Conservation (phyloP, 2,888 invertebrate genomes). For the Thumatha senex region DNA sequence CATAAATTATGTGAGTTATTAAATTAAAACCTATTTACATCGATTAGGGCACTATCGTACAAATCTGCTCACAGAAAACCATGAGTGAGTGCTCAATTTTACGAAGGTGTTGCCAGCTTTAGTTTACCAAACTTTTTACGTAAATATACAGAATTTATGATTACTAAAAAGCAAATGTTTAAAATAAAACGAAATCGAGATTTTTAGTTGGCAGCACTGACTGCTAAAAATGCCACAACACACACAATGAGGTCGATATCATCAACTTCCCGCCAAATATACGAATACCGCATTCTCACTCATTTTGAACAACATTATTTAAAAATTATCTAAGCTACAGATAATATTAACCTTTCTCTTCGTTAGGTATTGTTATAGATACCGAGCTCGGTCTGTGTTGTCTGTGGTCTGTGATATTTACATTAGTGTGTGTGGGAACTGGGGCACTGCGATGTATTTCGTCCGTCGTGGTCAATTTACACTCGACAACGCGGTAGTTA, state of each 20-base stretch:
- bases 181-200: background rate
- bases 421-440: slow-evolving; percentile 34
- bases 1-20: slow-evolving; percentile 22
- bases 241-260: slow-evolving; percentile 39
- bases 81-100: background rate
- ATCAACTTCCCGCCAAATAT: slow-evolving; percentile 39
- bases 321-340: slow-evolving; percentile 44
- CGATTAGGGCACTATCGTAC: slow-evolving; percentile 26
- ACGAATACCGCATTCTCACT: slow-evolving; percentile 22
- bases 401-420: slow-evolving; percentile 49
- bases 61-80: slow-evolving; percentile 10
- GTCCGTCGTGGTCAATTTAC: slow-evolving; percentile 74
- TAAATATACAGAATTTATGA: slow-evolving; percentile 1
- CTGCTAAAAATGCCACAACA: slow-evolving; percentile 12
- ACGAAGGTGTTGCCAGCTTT: background rate
- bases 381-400: slow-evolving; percentile 75
- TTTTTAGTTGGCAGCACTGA: background rate
- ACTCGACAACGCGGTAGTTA: slow-evolving; percentile 77
- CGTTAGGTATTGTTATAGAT: slow-evolving; percentile 83
- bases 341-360: slow-evolving; percentile 76
- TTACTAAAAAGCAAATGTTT: background rate
- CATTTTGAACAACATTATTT: slow-evolving; percentile 48
- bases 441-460: slow-evolving; percentile 59
- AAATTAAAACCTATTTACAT: slow-evolving; percentile 34
- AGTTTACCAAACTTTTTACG: background rate